Conservation (phyloP, 2,113 vertebrate genomes). For the Promerops cafer region DNA sequence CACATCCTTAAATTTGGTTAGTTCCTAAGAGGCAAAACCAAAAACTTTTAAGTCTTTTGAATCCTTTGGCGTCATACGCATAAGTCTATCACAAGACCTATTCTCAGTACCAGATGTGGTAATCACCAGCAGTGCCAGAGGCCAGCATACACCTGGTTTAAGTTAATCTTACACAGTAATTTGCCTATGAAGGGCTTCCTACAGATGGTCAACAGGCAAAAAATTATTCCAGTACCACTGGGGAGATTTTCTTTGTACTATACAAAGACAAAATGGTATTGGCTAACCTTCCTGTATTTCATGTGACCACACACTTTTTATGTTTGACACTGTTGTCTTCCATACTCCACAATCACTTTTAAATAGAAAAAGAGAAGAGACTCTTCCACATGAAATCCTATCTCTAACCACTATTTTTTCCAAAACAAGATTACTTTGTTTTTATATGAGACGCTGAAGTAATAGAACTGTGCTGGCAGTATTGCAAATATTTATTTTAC, state of each 20-base stretch:
- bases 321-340: not conserved
- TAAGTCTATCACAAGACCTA: not conserved
- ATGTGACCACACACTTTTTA: not conserved
- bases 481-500: not conserved
- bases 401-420: not conserved
- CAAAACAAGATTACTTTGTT: not conserved
- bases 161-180: not conserved
- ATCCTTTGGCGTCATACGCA: not conserved
- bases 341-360: not conserved
- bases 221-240: not conserved
- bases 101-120: not conserved
- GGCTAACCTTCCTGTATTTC: not conserved
- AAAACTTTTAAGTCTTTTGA: not conserved
- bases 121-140: not conserved
- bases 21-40: not conserved
- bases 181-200: not conserved
- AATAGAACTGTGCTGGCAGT: not conserved
- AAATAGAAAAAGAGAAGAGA: not conserved
- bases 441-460: not conserved
- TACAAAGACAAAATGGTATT: not conserved
- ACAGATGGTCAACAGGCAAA: not conserved
- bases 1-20: not conserved
- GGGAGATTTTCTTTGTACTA: not conserved
- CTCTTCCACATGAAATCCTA: too few relatives aligned
- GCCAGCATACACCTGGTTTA: not conserved